Base-by-base conservation (phyloP, 2,113 vertebrate species). In the Rhodinocichla rosea region DNA sequence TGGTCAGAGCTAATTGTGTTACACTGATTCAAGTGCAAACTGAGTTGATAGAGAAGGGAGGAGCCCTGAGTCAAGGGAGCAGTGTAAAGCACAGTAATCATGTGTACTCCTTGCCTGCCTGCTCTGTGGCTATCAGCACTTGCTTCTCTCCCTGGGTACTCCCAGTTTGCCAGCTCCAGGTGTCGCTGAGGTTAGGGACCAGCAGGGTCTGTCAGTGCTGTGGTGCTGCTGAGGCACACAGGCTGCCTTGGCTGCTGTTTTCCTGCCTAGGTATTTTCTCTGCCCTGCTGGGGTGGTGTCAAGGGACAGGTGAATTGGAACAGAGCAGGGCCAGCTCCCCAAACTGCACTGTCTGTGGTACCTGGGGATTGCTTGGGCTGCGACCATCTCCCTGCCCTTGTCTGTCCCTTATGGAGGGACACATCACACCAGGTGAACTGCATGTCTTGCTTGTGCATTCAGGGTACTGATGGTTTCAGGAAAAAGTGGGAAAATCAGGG, bases 181-280 rank as follows among this genome's bases (percentile, higher is more conserved):
- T 10, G 12, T 20, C 42, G 35, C 49, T 50, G 35, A 42, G 35
- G 7, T 15, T 33, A 8, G 30, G 69, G 55, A 7, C 42, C 19
- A 47, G 32, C 70, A 69, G 75, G 21, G 16, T 33, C 11, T 23
- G 37, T 24, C 26, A 26, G 50, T 20, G 3, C 60, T 30, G 56
- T 22, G 6, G 49, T 4, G 63, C 71, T 53, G 68, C 27, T 0
- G 0, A 32, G 44, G 57, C 44, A 60, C 17, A 1, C 2, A 3
- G 6, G 32, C 60, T 74, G 60, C 23, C 32, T 30, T 3, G 2
- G 32, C 50, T 53, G 35, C 82, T 47, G 11, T 10, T 78, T 13
- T 64, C 65, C 50, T 65, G 24, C 65, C 60, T 27, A 42, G 45
- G 17, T 22, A 3, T 13, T 17, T 82, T 28, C 42, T 45, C 30